These are phyloP conservation scores for Bradypodion ventrale DNA, from an alignment of 2,797 vertebrate species.

Conservation along the genomic window DNA sequence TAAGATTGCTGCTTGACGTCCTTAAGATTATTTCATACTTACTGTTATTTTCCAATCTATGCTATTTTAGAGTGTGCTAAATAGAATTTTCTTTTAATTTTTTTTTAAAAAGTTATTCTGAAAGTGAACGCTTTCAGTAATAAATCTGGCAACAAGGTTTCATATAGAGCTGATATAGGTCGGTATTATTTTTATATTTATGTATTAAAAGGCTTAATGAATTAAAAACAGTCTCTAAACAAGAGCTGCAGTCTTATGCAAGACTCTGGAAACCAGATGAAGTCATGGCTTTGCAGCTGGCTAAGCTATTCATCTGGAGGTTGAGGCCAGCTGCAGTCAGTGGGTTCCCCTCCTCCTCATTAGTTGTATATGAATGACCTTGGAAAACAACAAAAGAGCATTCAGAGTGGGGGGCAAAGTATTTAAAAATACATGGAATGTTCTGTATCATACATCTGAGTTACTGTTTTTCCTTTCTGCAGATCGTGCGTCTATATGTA, in stretches of 20 bases:
- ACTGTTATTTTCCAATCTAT: conserved; percentile 28
- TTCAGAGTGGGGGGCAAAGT: conserved; percentile 39
- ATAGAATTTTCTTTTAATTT: conserved; percentile 24
- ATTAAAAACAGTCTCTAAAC: conserved; percentile 53
- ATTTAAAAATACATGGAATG: not conserved
- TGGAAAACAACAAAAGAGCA: conserved; percentile 46
- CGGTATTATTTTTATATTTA: conserved; percentile 4
- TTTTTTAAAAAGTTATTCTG: conserved; percentile 18
- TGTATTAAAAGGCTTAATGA: conserved; percentile 43
- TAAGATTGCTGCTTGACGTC: not conserved
- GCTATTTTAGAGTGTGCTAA: conserved; percentile 37
- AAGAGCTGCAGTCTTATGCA: conserved; percentile 41
- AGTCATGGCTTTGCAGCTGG: conserved; percentile 60
- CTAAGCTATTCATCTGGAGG: conserved; percentile 51
- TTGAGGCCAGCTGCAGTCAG: conserved; percentile 53
- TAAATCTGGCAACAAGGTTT: conserved; percentile 66
- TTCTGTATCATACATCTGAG: conserved; percentile 13
- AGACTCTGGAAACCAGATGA: conserved; percentile 59
- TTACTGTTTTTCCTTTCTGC: not conserved
- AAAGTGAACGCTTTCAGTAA: conserved; percentile 42
- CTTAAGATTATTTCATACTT: conserved; percentile 19
- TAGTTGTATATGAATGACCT: conserved; percentile 23
- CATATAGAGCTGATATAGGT: conserved; percentile 63
- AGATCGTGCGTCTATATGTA: not conserved
- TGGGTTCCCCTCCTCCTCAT: conserved; percentile 14